These are phyloP conservation scores for Turnix velox DNA, from an alignment of 2,113 vertebrate genomes.

Conservation along the genomic window DNA sequence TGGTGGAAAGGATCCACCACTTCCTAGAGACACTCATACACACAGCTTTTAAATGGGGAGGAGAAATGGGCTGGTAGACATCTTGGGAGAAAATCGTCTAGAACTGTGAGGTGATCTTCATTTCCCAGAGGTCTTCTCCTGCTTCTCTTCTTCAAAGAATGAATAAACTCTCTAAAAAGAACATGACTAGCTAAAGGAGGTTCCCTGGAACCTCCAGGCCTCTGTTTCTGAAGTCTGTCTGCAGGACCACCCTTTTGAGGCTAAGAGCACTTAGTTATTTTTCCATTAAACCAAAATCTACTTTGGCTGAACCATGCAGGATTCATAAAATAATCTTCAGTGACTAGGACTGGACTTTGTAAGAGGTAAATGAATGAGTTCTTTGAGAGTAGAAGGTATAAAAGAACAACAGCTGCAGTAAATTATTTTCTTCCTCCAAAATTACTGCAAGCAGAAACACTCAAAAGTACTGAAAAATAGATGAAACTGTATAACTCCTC, in stretches of 20 bases:
- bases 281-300: not conserved
- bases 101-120: not conserved
- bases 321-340: not conserved
- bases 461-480: slow-evolving; percentile 54
- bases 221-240: not conserved
- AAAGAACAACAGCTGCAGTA: not conserved
- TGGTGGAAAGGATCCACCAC: not conserved
- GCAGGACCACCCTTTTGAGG: not conserved
- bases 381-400: not conserved
- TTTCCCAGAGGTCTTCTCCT: not conserved
- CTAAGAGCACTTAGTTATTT: not conserved
- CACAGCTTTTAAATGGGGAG: not conserved
- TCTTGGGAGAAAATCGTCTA: not conserved
- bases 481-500: slow-evolving; percentile 38
- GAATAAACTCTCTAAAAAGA: not conserved
- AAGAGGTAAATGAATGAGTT: not conserved
- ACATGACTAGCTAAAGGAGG: not conserved
- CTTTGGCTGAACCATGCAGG: not conserved
- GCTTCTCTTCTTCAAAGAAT: not conserved
- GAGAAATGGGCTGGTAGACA: not conserved
- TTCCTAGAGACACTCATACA: not conserved
- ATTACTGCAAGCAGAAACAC: not conserved
- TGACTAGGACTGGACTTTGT: not conserved
- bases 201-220: not conserved
- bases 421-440: not conserved